Conservation (phyloP, 2,888 invertebrate species). For the Hyposoter dolosus region DNA sequence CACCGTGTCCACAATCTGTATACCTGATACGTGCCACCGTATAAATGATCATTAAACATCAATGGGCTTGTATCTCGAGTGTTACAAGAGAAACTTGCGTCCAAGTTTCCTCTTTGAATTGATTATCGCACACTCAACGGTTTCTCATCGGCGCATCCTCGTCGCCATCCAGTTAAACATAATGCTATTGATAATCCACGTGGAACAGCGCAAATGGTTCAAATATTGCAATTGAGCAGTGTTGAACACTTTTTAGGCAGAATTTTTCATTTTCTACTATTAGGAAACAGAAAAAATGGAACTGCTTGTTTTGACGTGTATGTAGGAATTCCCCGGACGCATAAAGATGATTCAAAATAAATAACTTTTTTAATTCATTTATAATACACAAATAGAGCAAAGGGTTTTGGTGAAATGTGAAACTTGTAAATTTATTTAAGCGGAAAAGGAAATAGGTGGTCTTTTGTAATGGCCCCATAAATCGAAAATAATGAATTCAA, state of each 20-base stretch:
- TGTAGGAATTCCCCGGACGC: background rate
- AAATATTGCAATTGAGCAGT: background rate
- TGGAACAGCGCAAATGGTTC: background rate
- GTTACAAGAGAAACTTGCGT: conserved; percentile 23
- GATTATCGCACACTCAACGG: conserved; percentile 10
- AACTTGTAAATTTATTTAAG: background rate
- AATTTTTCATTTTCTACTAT: background rate
- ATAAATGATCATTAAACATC: conserved; percentile 44
- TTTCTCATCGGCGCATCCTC: background rate
- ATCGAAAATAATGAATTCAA: conserved; percentile 2
- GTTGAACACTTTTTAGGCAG: background rate
- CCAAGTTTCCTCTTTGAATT: conserved; percentile 20
- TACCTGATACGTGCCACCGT: conserved; percentile 33
- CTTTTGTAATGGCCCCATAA: conserved; percentile 4
- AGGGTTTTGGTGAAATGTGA: background rate
- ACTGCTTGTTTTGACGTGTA: background rate
- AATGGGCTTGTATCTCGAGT: conserved; percentile 29
- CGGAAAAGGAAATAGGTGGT: background rate
- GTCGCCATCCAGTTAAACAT: background rate
- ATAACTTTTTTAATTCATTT: background rate
- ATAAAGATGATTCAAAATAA: background rate
- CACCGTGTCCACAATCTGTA: conserved; percentile 36
- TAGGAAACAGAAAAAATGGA: background rate
- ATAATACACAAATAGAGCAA: background rate
- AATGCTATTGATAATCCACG: background rate